Evolutionary conservation across 2,797 vertebrate species (phyloP), one percentile per base, ranked within the genome.

Genomic region (Benthosema pterotum): DNA sequence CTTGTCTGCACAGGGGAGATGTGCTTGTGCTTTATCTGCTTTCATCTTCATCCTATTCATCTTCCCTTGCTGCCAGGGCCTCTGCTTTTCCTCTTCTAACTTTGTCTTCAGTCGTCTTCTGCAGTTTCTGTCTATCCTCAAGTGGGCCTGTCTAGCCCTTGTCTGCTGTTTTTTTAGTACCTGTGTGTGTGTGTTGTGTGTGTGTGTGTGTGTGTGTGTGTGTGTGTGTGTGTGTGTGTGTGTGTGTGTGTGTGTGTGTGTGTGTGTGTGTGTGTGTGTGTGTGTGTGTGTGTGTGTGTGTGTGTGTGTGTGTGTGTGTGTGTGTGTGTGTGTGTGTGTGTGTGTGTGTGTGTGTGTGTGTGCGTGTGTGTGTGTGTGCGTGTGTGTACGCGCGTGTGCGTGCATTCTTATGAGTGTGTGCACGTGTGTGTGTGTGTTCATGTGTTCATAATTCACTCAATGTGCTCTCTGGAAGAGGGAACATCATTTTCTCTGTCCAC

Each of bases 21-120:
- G 52, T 64, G 58, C 12, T 38, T 61, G 61, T 72, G 6, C 46
- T 18, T 3, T 74, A 65, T 69, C 62, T 4, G 11, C 70, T 82
- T 77, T 74, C 64, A 74, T 71, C 75, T 72, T 43, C 63, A 38
- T 67, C 51, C 52, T 67, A 62, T 75, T 72, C 57, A 9, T 78
- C 71, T 73, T 18, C 1, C 42, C 56, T 68, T 46, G 71, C 60
- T 59, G 48, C 64, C 32, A 38, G 32, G 32, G 32, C 11, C 32
- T 38, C 32, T 38, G 32, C 32, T 38, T 38, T 38, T 38, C 32
- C 32, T 38, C 32, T 38, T 9, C 32, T 38, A 38, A 38, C 32
- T 38, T 38, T 38, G 32, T 38, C 32, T 38, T 38, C 32, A 9
- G 32, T 9, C 32, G 32, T 38, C 32, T 38, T 38, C 32, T 38